Evolutionary conservation across 2,888 invertebrate species (phyloP).

Genomic region (Morpho helenor): DNA sequence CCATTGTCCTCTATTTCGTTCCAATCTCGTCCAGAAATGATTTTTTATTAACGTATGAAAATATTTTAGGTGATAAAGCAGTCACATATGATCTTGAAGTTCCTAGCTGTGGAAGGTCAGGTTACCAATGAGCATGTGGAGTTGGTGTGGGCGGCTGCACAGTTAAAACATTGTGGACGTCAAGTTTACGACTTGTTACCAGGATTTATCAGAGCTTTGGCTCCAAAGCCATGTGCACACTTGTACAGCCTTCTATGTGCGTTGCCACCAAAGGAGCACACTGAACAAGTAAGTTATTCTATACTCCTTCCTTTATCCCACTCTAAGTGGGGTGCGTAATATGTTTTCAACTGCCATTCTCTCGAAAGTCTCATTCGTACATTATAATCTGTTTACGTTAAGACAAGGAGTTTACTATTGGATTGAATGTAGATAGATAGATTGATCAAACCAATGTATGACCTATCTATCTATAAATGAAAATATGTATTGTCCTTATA

Average conservation of each 20-base stretch:
- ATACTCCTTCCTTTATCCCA: background rate
- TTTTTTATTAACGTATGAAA: background rate
- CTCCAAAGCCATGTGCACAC: conserved; percentile 92
- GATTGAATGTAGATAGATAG: no score
- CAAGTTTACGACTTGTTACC: conserved; percentile 95
- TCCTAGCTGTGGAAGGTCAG: conserved; percentile 94
- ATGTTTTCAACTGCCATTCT: no score
- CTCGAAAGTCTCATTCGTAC: no score
- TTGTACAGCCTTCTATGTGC: conserved; percentile 91
- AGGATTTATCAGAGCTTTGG: conserved; percentile 93
- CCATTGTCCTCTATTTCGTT: no score
- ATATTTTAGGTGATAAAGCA: conserved; percentile 90
- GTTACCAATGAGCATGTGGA: conserved; percentile 95
- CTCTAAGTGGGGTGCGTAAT: no score
- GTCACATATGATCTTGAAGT: conserved; percentile 94
- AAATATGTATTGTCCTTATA: no score
- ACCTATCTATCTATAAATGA: no score
- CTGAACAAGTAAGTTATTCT: conserved; percentile 84
- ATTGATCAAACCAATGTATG: no score
- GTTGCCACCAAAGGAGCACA: conserved; percentile 94
- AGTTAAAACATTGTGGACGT: conserved; percentile 95
- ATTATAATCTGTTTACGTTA: background rate
- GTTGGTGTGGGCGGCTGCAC: conserved; percentile 96
- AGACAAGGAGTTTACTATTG: background rate
- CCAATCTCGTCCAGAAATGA: no score